phyloP scores from a whole-genome alignment of 2,113 vertebrate genomes.

The Zosterops hypoxanthus region DNA sequence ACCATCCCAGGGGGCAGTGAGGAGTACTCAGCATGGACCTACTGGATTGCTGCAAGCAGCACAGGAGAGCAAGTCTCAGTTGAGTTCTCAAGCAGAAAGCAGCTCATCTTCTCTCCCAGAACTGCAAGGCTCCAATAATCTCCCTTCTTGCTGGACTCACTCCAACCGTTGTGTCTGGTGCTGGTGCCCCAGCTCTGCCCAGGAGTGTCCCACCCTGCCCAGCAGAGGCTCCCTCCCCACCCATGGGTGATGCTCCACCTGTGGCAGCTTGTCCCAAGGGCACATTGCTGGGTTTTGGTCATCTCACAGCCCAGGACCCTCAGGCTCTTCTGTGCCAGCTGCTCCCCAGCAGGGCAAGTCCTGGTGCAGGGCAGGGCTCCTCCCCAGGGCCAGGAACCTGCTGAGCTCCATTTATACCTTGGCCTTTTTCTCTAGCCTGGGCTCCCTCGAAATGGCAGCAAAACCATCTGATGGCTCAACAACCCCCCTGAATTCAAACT shows the following conservation, averaged over 20 bases:
- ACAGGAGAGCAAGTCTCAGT: not conserved
- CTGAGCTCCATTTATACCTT: not conserved
- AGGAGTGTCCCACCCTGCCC: not conserved
- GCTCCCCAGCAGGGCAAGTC: not conserved
- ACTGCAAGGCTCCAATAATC: not conserved
- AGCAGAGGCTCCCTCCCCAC: not conserved
- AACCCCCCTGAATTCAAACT: not conserved
- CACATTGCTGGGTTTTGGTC: accelerated
- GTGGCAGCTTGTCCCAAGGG: not conserved
- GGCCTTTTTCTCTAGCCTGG: not conserved
- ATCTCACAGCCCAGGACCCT: too few species aligned
- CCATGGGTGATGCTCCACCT: not conserved
- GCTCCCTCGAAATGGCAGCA: not conserved
- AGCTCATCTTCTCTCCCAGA: not conserved
- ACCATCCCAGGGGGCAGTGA: not conserved
- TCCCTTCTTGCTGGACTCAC: not conserved
- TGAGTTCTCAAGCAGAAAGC: not conserved
- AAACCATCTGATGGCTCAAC: not conserved
- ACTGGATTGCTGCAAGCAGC: not conserved
- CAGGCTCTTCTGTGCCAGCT: not conserved
- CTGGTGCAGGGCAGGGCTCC: not conserved
- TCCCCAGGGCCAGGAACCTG: not conserved
- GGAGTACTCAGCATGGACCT: not conserved
- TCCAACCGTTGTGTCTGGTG: accelerated
- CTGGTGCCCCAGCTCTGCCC: not conserved